Percentiles rank a stretch among this genome's conserved stretches.
Conservation (phyloP, 1,140 invertebrate genomes). For the Augochlora pura region DNA sequence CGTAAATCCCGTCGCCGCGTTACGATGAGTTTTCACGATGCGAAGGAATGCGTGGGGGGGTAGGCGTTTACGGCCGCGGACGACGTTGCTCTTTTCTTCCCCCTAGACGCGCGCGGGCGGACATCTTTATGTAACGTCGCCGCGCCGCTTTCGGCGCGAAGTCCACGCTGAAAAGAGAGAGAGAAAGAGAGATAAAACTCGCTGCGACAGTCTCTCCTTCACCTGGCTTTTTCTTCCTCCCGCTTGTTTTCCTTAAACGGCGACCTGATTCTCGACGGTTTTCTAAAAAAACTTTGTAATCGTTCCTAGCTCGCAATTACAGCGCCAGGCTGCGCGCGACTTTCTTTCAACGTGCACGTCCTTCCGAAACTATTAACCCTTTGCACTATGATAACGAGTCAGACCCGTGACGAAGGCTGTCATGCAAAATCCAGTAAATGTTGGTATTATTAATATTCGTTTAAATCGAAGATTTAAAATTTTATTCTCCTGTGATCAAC, state of each 20-base stretch:
- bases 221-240: not conserved
- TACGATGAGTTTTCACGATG: conserved; percentile 26
- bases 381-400: too few species aligned
- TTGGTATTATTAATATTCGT: too few species aligned
- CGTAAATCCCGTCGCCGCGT: conserved; percentile 25
- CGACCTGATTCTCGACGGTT: not conserved
- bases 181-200: conserved; percentile 27
- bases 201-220: not conserved
- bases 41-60: conserved; percentile 25
- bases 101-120: conserved; percentile 5
- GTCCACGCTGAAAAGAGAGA: conserved; percentile 7
- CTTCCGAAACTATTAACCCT: too few species aligned
- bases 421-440: too few species aligned
- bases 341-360: not conserved
- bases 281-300: conserved; percentile 4
- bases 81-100: conserved; percentile 12
- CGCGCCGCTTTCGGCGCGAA: not conserved
- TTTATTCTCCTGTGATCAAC: too few species aligned
- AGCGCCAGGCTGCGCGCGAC: not conserved
- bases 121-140: conserved; percentile 34
- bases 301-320: not conserved
- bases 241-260: not conserved
- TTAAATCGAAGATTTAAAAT: too few species aligned
- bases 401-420: too few species aligned
- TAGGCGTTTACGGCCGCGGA: conserved; percentile 31